These are phyloP conservation scores for Drosophila histrio DNA, from an alignment of 2,888 invertebrate species.

Conservation along the genomic window DNA sequence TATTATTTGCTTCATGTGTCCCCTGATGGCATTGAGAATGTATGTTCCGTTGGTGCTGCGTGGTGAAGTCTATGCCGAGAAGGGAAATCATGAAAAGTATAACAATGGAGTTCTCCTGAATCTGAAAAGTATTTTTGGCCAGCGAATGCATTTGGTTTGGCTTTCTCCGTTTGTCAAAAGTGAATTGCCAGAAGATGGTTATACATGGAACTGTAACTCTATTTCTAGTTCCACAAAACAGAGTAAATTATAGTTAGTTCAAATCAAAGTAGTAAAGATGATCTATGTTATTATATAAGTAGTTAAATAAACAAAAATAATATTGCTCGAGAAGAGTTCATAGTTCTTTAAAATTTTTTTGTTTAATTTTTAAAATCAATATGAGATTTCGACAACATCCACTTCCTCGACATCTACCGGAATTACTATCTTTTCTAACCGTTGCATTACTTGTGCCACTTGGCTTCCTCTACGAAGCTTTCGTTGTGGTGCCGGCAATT, in stretches of 20 bases:
- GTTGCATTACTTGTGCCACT: constrained; percentile 73
- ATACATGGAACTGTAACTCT: constrained; percentile 84
- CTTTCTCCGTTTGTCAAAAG: constrained; percentile 91
- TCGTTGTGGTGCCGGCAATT: constrained; percentile 89
- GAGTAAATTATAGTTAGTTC: background rate
- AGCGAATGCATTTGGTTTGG: constrained; percentile 91
- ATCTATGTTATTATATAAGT: background rate
- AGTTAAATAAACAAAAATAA: background rate
- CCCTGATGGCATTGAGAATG: constrained; percentile 88
- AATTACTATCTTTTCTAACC: constrained; percentile 74
- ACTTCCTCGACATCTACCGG: constrained; percentile 41
- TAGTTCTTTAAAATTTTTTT: background rate
- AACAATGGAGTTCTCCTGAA: constrained; percentile 90
- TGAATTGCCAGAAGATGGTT: constrained; percentile 90
- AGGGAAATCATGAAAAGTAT: constrained; percentile 84
- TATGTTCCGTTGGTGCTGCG: constrained; percentile 89
- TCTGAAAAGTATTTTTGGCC: constrained; percentile 90
- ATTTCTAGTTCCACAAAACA: background rate
- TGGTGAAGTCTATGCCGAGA: constrained; percentile 87
- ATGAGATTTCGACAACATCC: constrained; percentile 51
- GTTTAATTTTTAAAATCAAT: background rate
- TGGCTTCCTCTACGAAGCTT: constrained; percentile 84
- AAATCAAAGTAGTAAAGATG: background rate
- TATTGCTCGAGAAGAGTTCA: background rate
- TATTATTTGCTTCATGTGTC: constrained; percentile 87